Percentiles rank a stretch among this genome's conserved stretches.
Conservation (phyloP, 2,888 invertebrate genomes). For the Pachydiplax longipennis region DNA sequence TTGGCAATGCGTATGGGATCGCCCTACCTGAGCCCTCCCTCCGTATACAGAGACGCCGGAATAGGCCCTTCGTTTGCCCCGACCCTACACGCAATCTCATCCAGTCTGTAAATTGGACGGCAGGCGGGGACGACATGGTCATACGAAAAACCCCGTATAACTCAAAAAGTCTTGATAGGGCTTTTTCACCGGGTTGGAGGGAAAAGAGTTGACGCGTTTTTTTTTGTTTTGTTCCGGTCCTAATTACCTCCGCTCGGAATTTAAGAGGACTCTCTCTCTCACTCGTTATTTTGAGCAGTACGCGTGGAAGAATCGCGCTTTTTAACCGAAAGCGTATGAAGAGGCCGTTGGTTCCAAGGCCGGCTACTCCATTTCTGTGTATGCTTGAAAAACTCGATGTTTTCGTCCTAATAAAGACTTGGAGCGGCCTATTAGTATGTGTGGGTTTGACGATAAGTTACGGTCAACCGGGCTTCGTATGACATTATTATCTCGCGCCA, state of each 20-base stretch:
- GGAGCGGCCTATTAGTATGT: not conserved
- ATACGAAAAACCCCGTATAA: slow-evolving; percentile 17
- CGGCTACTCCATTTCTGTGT: not conserved
- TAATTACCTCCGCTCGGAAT: not conserved
- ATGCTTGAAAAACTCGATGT: not conserved
- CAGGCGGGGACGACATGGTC: not conserved
- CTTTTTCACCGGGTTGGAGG: not conserved
- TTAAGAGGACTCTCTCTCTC: not conserved
- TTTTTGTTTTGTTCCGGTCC: not conserved
- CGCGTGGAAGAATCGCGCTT: not conserved
- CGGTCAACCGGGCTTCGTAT: too few relatives aligned
- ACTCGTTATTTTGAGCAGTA: not conserved
- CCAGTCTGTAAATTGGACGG: slow-evolving; percentile 39
- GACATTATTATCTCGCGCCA: too few relatives aligned
- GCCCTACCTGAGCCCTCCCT: not conserved
- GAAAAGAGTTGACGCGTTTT: not conserved
- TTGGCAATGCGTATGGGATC: slow-evolving; percentile 3
- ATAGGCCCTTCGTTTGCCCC: slow-evolving; percentile 30
- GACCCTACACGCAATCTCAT: slow-evolving; percentile 35
- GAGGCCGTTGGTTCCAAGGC: not conserved
- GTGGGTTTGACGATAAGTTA: not conserved
- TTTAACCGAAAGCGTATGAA: not conserved
- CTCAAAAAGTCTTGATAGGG: slow-evolving; percentile 5
- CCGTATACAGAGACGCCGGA: slow-evolving; percentile 21
- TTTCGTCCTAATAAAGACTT: not conserved